Percentiles rank a stretch among this genome's conserved stretches.
phyloP scores from a whole-genome alignment of 2,888 invertebrate species.

The Tanaodytes sp. region DNA sequence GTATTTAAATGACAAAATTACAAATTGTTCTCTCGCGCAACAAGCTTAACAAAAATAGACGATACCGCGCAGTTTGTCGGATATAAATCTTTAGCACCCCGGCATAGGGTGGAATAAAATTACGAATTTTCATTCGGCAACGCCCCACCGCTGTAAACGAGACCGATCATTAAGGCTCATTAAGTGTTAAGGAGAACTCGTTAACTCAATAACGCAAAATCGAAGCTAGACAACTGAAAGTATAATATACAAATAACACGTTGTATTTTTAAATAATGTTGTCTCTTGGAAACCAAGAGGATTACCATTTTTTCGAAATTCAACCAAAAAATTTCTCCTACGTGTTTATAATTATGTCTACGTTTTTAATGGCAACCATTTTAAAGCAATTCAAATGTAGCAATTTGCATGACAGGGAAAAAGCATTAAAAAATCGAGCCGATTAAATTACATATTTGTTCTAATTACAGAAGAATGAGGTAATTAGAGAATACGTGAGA shows the following conservation, averaged over 20 bases:
- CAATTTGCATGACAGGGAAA: slow-evolving; percentile 2
- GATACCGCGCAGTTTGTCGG: slow-evolving; percentile 15
- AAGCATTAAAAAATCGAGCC: not conserved
- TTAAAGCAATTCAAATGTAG: no score
- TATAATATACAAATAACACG: not conserved
- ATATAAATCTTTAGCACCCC: slow-evolving; percentile 25
- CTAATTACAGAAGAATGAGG: slow-evolving; percentile 16
- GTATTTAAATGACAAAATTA: slow-evolving; percentile 52
- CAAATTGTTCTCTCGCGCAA: slow-evolving; percentile 48
- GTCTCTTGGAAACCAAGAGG: no score
- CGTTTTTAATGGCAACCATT: no score
- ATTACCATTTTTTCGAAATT: no score
- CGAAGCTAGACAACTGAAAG: no score
- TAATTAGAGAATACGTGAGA: slow-evolving; percentile 30
- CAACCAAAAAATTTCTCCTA: no score
- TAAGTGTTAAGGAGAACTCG: no score
- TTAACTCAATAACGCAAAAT: slow-evolving; percentile 21
- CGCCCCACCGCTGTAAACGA: slow-evolving; percentile 36
- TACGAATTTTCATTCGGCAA: slow-evolving; percentile 36
- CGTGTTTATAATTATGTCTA: no score
- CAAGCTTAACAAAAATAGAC: slow-evolving; percentile 35
- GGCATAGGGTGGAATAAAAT: slow-evolving; percentile 42
- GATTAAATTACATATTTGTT: slow-evolving; percentile 26
- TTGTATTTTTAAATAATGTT: no score
- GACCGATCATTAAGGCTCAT: slow-evolving; percentile 46